These are phyloP conservation scores for Aeoliscus strigatus DNA, from an alignment of 2,797 vertebrate genomes.

Conservation along the genomic window DNA sequence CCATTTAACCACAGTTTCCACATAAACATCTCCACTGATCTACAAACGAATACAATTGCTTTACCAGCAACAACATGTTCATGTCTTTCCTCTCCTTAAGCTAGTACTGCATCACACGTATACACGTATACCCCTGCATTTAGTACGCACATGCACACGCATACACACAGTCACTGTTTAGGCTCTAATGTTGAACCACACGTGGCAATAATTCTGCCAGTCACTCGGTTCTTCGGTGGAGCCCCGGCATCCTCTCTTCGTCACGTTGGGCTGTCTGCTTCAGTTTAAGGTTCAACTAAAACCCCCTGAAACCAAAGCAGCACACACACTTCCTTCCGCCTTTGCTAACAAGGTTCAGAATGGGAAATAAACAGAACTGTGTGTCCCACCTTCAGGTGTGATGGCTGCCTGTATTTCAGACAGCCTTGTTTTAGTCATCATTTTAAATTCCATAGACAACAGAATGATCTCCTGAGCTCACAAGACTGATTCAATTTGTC, in stretches of 20 bases:
- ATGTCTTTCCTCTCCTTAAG: no score
- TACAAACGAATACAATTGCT: no score
- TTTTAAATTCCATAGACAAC: constrained; percentile 37
- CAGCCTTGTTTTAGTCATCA: constrained; percentile 30
- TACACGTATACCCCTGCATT: no score
- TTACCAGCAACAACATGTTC: no score
- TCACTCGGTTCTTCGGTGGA: constrained; percentile 23
- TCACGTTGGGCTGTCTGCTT: constrained; percentile 47
- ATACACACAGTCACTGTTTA: no score
- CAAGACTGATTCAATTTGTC: no score
- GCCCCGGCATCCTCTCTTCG: constrained; percentile 24
- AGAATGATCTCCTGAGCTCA: constrained; percentile 46
- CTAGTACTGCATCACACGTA: no score
- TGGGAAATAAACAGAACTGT: constrained; percentile 30
- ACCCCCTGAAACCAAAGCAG: constrained; percentile 29
- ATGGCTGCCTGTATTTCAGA: constrained; percentile 36
- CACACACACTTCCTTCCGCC: constrained; percentile 28
- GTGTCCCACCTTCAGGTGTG: constrained; percentile 32
- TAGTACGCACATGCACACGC: no score
- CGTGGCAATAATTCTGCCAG: constrained; percentile 45
- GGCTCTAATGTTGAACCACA: constrained; percentile 29
- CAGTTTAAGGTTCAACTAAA: constrained; percentile 48
- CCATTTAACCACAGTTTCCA: no score
- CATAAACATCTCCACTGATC: no score
- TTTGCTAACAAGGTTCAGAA: constrained; percentile 73